These are phyloP conservation scores for Isichthys henryi DNA, from an alignment of 2,113 vertebrate genomes.

Conservation along the genomic window DNA sequence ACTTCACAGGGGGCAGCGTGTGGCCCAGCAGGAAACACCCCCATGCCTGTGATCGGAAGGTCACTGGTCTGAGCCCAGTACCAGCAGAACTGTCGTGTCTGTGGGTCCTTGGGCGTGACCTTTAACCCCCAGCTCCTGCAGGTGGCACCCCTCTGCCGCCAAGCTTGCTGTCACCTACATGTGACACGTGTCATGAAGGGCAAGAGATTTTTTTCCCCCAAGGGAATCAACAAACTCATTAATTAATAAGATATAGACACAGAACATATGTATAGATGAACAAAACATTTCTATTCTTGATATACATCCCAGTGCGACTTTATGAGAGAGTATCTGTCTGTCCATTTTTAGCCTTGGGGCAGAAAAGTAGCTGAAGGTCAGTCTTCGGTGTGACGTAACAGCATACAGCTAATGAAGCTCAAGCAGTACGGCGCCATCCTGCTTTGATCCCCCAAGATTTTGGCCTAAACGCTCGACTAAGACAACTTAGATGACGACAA, in stretches of 20 bases:
- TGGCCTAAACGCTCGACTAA: background rate
- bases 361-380: background rate
- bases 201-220: background rate
- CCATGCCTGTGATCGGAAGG: background rate
- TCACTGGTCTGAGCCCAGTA: background rate
- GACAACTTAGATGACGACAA: background rate
- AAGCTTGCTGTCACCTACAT: background rate
- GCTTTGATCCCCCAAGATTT: background rate
- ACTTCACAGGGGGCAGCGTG: background rate
- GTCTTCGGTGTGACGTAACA: background rate
- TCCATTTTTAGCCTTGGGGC: background rate
- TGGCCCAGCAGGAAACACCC: background rate
- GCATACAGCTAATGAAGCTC: background rate
- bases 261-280: background rate
- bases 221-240: background rate
- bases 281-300: background rate
- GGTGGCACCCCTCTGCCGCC: background rate
- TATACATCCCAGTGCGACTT: background rate
- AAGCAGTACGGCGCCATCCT: background rate
- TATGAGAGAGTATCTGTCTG: background rate
- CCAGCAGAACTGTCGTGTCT: background rate
- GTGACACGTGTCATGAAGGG: background rate
- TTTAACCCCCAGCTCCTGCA: background rate
- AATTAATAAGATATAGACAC: background rate
- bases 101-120: background rate